Evolutionary conservation across 2,113 vertebrate species (phyloP).

Genomic region (Origma solitaria): DNA sequence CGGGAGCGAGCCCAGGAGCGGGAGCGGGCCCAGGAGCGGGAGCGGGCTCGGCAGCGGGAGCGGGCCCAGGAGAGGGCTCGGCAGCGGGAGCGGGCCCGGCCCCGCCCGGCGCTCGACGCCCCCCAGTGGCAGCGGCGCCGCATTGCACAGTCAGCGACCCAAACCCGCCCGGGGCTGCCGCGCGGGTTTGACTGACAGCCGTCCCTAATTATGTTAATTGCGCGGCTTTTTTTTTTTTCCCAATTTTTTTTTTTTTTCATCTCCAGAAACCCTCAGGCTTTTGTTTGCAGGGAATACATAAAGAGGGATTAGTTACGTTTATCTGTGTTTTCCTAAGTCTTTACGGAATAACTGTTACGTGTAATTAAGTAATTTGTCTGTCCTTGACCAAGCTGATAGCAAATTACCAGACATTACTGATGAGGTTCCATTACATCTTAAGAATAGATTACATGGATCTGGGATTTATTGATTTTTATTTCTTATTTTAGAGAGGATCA

Average conservation of each 20-base stretch:
- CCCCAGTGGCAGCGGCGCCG: not conserved
- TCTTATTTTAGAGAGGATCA: not conserved
- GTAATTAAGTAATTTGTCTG: slow-evolving; percentile 53
- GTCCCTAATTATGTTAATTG: slow-evolving; percentile 49
- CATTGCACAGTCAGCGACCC: not conserved
- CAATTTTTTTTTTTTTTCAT: not conserved
- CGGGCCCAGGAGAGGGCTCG: too few relatives aligned
- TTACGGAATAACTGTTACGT: slow-evolving; percentile 37
- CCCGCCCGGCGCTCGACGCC: not conserved
- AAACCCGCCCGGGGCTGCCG: not conserved
- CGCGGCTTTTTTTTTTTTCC: not conserved
- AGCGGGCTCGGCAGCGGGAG: too few relatives aligned
- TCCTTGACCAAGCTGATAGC: slow-evolving; percentile 25
- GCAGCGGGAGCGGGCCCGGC: not conserved
- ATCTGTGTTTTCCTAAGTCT: slow-evolving; percentile 62
- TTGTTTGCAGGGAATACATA: slow-evolving; percentile 65
- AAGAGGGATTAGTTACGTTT: slow-evolving; percentile 56
- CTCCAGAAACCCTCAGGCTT: not conserved
- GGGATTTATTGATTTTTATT: not conserved
- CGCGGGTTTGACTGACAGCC: not conserved
- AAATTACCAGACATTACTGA: slow-evolving; percentile 37
- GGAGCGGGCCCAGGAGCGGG: too few relatives aligned
- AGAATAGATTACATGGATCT: not conserved
- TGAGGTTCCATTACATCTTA: slow-evolving; percentile 11
- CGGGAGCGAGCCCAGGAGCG: too few relatives aligned